Percentiles rank a stretch among this genome's conserved stretches.
These are phyloP conservation scores for Mormyrus hasselquistii DNA, from an alignment of 2,797 vertebrate genomes.

Conservation along the genomic window DNA sequence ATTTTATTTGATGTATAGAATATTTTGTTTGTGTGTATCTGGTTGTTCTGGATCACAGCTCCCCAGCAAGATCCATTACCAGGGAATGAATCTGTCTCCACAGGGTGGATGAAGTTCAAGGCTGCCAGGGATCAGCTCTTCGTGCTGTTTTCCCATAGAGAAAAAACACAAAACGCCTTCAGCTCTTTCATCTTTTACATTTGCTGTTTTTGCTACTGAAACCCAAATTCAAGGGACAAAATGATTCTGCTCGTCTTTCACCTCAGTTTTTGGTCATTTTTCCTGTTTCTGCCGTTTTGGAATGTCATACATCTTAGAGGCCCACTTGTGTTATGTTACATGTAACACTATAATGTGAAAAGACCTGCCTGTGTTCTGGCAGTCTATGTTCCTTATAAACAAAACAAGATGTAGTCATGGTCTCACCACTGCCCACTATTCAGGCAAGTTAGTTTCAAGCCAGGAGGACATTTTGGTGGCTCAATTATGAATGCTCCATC, in stretches of 20 bases:
- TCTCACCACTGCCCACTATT: neutral
- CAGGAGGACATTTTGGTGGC: neutral
- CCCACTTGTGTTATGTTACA: neutral
- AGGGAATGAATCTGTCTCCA: neutral
- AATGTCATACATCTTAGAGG: neutral
- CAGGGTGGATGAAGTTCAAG: neutral
- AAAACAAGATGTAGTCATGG: neutral
- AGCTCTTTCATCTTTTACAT: neutral
- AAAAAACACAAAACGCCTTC: neutral
- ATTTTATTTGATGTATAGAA: neutral
- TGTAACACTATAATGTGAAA: neutral
- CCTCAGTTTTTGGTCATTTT: neutral
- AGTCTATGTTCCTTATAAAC: neutral
- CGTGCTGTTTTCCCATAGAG: neutral
- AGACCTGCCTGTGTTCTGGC: neutral
- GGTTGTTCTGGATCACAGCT: conserved; percentile 20
- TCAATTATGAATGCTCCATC: neutral
- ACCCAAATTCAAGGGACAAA: conserved; percentile 1
- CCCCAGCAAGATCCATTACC: neutral
- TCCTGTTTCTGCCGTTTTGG: neutral
- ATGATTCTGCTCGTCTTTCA: conserved; percentile 11
- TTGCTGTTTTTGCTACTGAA: neutral
- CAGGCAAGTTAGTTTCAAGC: neutral
- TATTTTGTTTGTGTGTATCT: neutral
- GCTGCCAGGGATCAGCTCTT: neutral